These are phyloP conservation scores for Clarias batrachus DNA, from an alignment of 2,113 vertebrate genomes.

Conservation along the genomic window DNA sequence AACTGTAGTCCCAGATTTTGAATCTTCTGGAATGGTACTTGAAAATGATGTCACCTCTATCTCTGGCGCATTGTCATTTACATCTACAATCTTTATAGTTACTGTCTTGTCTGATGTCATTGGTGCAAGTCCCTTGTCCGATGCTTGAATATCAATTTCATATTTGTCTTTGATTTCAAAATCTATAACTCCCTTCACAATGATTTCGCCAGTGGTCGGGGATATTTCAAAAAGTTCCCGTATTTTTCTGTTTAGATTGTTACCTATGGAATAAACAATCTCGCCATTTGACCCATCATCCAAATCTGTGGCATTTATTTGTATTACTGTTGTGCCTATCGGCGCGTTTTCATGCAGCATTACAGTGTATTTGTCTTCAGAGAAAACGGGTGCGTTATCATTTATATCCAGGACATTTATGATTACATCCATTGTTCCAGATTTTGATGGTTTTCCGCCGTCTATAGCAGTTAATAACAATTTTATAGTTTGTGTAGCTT, in stretches of 20 bases:
- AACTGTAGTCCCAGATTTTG: conserved; percentile 53
- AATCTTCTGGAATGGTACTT: conserved; percentile 68
- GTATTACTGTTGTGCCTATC: conserved; percentile 44
- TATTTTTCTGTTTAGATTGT: conserved; percentile 42
- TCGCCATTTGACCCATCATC: conserved; percentile 59
- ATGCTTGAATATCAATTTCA: conserved; percentile 57
- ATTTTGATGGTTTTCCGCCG: conserved; percentile 52
- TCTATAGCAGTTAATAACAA: conserved; percentile 54
- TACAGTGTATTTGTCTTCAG: conserved; percentile 47
- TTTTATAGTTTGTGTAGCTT: conserved; percentile 19
- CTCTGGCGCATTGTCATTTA: conserved; percentile 77
- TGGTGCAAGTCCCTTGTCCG: conserved; percentile 48
- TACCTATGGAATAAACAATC: conserved; percentile 54
- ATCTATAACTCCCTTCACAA: conserved; percentile 50
- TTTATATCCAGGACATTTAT: conserved; percentile 59
- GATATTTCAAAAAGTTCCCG: conserved; percentile 53
- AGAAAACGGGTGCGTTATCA: conserved; percentile 58
- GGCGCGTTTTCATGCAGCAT: conserved; percentile 53
- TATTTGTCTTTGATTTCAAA: conserved; percentile 53
- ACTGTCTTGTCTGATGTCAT: conserved; percentile 54
- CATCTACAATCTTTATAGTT: conserved; percentile 58
- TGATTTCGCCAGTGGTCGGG: conserved; percentile 49
- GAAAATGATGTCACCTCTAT: conserved; percentile 81
- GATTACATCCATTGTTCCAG: conserved; percentile 45
- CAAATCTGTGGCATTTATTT: conserved; percentile 56